Percentiles rank a stretch among this genome's conserved stretches.
These are phyloP conservation scores for Biston betularia DNA, from an alignment of 2,888 invertebrate genomes.

Conservation along the genomic window DNA sequence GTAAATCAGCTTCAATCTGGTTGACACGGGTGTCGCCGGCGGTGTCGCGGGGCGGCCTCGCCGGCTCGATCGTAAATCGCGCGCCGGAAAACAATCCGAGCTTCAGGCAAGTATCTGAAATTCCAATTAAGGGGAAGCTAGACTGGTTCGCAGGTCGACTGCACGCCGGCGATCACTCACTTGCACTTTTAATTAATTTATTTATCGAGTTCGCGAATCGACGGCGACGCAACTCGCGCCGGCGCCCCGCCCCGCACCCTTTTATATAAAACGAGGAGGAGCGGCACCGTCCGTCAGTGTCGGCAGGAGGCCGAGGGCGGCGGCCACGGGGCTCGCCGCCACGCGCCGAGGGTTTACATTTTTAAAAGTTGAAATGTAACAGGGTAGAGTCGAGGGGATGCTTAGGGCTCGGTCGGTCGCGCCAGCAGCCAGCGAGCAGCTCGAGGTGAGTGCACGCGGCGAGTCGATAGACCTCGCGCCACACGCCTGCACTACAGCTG, in stretches of 20 bases:
- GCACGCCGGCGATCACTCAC: constrained; percentile 83
- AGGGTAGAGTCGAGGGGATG: constrained; percentile 61
- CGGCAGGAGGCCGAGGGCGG: constrained; percentile 74
- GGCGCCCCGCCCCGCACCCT: constrained; percentile 77
- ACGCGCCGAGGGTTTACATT: constrained; percentile 74
- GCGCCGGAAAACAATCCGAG: constrained; percentile 65
- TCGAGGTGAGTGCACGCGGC: constrained; percentile 76
- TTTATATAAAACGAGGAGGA: constrained; percentile 75
- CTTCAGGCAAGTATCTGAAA: constrained; percentile 69
- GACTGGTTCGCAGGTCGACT: constrained; percentile 72
- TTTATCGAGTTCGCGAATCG: constrained; percentile 85
- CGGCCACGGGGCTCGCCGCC: constrained; percentile 68
- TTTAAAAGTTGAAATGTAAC: constrained; percentile 69
- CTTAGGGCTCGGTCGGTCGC: constrained; percentile 64
- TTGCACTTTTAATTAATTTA: constrained; percentile 87
- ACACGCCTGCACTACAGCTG: constrained; percentile 81
- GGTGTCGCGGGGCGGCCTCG: constrained; percentile 47
- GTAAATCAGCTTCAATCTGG: constrained; percentile 62
- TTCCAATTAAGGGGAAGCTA: constrained; percentile 80
- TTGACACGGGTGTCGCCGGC: constrained; percentile 47
- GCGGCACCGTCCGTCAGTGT: constrained; percentile 80
- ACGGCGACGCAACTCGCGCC: constrained; percentile 85
- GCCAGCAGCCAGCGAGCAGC: constrained; percentile 63
- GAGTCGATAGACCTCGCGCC: constrained; percentile 72
- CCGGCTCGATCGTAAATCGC: constrained; percentile 58